These are phyloP conservation scores for Scelioninae gen. 2 DNA, from an alignment of 2,888 invertebrate species.

Conservation along the genomic window DNA sequence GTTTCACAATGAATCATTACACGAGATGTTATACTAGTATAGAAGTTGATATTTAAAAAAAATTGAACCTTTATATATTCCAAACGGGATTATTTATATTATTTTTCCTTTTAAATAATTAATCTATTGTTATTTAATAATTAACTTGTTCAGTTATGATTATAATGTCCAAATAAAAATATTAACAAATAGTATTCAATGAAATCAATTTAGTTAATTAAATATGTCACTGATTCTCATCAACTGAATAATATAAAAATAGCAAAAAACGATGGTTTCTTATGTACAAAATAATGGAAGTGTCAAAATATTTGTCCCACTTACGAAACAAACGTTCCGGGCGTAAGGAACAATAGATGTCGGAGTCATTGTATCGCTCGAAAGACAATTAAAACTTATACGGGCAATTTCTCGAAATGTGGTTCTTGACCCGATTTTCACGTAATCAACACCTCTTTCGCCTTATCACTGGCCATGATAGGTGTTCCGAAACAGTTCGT, in stretches of 20 bases:
- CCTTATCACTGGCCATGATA: constrained; percentile 28
- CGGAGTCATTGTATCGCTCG: constrained; percentile 25
- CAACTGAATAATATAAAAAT: too few relatives aligned
- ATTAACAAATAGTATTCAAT: too few relatives aligned
- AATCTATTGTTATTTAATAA: too few relatives aligned
- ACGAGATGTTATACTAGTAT: too few relatives aligned
- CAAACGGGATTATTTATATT: background rate
- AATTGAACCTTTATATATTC: too few relatives aligned
- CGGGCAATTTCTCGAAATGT: constrained; percentile 32
- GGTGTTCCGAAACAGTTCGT: constrained; percentile 12
- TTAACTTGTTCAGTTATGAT: too few relatives aligned
- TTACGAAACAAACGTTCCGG: constrained; percentile 28
- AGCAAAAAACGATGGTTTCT: too few relatives aligned
- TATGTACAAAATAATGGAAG: constrained; percentile 6
- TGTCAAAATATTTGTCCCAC: constrained; percentile 32
- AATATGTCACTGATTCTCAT: too few relatives aligned
- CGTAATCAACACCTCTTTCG: constrained; percentile 31
- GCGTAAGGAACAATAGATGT: constrained; percentile 20
- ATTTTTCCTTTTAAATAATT: background rate
- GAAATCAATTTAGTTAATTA: too few relatives aligned
- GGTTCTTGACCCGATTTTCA: constrained; percentile 37
- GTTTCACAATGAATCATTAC: background rate
- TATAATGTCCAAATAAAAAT: too few relatives aligned
- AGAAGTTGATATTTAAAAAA: too few relatives aligned
- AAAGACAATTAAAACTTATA: constrained; percentile 44